A percentile compares a stretch with the other conserved stretches of the same genome.
These are phyloP conservation scores for Drosophila leonis DNA, from an alignment of 2,888 invertebrate genomes.

Conservation along the genomic window DNA sequence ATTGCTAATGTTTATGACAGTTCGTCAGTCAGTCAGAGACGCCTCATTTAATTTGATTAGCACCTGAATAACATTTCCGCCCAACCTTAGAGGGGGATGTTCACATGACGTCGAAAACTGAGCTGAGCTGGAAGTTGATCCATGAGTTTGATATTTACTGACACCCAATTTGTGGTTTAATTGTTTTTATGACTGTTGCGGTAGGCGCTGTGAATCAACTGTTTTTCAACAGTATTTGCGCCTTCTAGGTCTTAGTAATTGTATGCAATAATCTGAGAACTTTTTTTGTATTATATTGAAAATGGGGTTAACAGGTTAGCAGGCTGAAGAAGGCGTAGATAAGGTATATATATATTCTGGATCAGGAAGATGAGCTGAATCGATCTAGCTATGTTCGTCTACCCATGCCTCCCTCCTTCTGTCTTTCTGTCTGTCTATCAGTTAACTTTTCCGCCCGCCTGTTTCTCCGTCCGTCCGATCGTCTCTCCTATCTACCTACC, in stretches of 20 bases:
- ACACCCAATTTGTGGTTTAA: constrained; percentile 36
- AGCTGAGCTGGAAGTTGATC: constrained; percentile 19
- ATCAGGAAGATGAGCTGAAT: not conserved
- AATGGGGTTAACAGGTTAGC: not conserved
- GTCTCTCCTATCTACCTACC: too few species aligned
- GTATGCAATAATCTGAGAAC: not conserved
- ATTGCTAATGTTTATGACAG: constrained; percentile 68
- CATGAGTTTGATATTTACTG: constrained; percentile 15
- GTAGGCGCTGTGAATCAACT: constrained; percentile 42
- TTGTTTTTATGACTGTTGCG: constrained; percentile 54
- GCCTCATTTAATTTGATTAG: constrained; percentile 67
- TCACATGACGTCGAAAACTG: constrained; percentile 51
- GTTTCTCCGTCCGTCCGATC: too few species aligned
- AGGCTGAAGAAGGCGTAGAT: not conserved
- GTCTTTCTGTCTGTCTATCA: not conserved
- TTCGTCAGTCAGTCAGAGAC: constrained; percentile 33
- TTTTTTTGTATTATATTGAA: not conserved
- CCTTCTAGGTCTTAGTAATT: not conserved
- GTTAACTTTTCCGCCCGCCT: too few species aligned
- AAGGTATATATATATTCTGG: not conserved
- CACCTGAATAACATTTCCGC: constrained; percentile 62
- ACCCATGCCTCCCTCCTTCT: too few species aligned
- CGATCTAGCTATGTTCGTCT: not conserved
- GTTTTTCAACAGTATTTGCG: not conserved
- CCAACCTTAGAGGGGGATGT: constrained; percentile 26